Evolutionary conservation across 2,113 vertebrate species (phyloP).

Genomic region (Syngnathoides biaculeatus): DNA sequence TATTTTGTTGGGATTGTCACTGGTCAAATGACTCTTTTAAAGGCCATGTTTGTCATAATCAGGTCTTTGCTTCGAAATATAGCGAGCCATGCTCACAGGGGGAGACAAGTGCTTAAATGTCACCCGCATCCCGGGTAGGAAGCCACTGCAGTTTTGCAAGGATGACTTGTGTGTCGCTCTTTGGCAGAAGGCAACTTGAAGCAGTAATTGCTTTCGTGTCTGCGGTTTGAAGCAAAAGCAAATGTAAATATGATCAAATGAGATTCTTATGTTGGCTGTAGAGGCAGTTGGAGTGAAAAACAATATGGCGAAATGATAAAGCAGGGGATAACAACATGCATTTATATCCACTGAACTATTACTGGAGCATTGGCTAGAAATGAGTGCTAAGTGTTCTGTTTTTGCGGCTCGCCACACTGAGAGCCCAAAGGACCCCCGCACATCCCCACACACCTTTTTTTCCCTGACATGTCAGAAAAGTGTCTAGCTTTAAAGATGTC

Average conservation of each 20-base stretch:
- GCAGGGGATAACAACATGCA: slow-evolving; percentile 70
- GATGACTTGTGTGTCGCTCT: slow-evolving; percentile 42
- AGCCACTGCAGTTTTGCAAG: slow-evolving; percentile 39
- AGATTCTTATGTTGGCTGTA: slow-evolving; percentile 64
- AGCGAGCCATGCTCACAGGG: slow-evolving; percentile 45
- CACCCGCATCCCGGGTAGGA: slow-evolving; percentile 35
- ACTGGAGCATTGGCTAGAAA: slow-evolving; percentile 56
- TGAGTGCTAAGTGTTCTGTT: slow-evolving; percentile 54
- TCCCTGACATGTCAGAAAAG: slow-evolving; percentile 59
- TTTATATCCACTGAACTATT: slow-evolving; percentile 71
- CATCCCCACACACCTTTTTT: no score
- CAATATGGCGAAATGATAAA: slow-evolving; percentile 66
- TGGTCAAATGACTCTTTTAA: slow-evolving; percentile 66
- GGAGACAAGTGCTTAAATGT: slow-evolving; percentile 60
- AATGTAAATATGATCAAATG: slow-evolving; percentile 69
- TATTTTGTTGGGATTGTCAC: slow-evolving; percentile 56
- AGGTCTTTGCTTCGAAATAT: slow-evolving; percentile 50
- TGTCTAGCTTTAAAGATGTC: slow-evolving; percentile 31
- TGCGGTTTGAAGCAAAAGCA: slow-evolving; percentile 38
- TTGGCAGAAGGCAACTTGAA: slow-evolving; percentile 46
- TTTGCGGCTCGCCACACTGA: slow-evolving; percentile 40
- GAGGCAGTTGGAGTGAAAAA: slow-evolving; percentile 53
- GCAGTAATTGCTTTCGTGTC: slow-evolving; percentile 61
- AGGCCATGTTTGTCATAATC: slow-evolving; percentile 70
- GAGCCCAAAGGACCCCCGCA: slow-evolving; percentile 20